These are phyloP conservation scores for Tympanuchus pallidicinctus DNA, from an alignment of 2,113 vertebrate genomes.

Conservation along the genomic window DNA sequence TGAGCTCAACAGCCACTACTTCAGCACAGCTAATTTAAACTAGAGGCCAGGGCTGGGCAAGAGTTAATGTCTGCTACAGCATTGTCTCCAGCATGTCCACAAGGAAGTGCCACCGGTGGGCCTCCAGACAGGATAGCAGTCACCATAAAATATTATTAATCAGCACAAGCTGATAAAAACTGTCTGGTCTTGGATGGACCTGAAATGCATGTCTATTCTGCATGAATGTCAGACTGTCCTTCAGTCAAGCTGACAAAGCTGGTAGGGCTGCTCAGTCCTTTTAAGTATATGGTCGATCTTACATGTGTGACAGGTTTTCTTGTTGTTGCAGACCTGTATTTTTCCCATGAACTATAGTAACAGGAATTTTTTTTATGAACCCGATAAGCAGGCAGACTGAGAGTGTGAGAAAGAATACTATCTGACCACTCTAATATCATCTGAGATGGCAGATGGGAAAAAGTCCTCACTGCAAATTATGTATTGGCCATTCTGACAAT, in stretches of 20 bases:
- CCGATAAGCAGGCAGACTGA: neutral
- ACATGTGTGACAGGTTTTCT: neutral
- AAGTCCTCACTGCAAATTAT: neutral
- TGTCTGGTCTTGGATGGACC: neutral
- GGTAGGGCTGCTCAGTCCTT: neutral
- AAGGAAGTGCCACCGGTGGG: neutral
- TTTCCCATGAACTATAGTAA: neutral
- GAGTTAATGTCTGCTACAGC: neutral
- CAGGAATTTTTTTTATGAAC: neutral
- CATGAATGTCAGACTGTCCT: neutral
- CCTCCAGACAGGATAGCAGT: neutral
- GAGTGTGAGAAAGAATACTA: neutral
- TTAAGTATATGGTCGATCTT: neutral
- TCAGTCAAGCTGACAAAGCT: neutral
- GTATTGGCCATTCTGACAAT: neutral
- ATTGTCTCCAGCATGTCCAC: neutral
- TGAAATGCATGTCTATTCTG: neutral
- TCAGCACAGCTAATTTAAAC: neutral
- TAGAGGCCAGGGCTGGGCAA: neutral
- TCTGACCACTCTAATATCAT: neutral
- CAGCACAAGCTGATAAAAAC: conserved; percentile 10
- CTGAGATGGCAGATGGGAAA: neutral
- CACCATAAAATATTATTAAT: conserved; percentile 41
- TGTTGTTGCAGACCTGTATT: neutral
- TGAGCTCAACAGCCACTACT: neutral